phyloP scores from a whole-genome alignment of 2,113 vertebrate genomes.

The Puffinus mauretanicus region DNA sequence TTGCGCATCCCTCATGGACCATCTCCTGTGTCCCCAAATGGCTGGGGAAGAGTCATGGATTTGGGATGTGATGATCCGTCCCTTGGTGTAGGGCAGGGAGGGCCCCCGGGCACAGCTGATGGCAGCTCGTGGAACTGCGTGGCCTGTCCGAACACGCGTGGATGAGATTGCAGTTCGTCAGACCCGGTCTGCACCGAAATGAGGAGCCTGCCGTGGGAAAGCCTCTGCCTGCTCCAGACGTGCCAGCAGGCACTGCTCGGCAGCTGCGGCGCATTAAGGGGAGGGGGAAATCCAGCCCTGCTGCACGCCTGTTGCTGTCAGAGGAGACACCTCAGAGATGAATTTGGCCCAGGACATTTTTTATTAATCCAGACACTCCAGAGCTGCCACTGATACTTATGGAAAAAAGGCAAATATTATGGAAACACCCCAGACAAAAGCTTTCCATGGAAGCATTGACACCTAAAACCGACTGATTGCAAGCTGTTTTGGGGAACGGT shows the following conservation, averaged over 20 bases:
- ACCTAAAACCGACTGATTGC: slow-evolving; percentile 1
- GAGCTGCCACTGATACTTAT: not conserved
- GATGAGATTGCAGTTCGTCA: not conserved
- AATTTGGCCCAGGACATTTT: not conserved
- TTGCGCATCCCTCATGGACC: rapidly evolving
- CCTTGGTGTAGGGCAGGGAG: not conserved
- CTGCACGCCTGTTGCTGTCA: not conserved
- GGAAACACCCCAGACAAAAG: slow-evolving; percentile 29
- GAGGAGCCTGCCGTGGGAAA: slow-evolving; percentile 7
- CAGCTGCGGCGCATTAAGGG: slow-evolving; percentile 43
- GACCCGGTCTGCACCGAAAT: not conserved
- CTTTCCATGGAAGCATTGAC: not conserved
- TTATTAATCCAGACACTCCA: slow-evolving; percentile 34
- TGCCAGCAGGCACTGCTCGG: not conserved
- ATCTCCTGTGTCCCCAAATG: not conserved
- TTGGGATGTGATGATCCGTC: not conserved
- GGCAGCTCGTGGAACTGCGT: rapidly evolving
- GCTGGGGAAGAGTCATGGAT: not conserved
- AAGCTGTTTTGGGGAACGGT: slow-evolving; percentile 18
- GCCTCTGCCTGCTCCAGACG: not conserved
- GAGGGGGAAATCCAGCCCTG: not conserved
- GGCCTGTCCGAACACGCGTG: not conserved
- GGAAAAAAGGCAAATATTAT: slow-evolving; percentile 42
- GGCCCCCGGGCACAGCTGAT: rapidly evolving
- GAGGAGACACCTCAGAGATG: not conserved